phyloP scores from a whole-genome alignment of 2,888 invertebrate genomes.

The Leucania comma region DNA sequence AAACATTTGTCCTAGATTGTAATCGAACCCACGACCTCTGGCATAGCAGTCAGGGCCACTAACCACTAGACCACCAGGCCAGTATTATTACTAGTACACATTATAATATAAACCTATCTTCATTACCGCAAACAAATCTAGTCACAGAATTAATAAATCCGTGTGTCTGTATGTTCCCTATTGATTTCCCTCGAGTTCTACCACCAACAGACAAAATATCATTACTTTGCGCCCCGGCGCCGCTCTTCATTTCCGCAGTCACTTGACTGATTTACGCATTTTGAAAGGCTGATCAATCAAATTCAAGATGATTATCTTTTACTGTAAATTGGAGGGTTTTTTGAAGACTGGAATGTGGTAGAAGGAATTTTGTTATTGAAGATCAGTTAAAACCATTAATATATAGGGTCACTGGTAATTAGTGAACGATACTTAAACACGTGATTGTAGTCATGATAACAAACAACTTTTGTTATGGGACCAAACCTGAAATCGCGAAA shows the following conservation, averaged over 20 bases:
- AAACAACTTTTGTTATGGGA: too few relatives aligned
- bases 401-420: too few relatives aligned
- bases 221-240: slow-evolving; percentile 51
- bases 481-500: too few relatives aligned
- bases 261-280: slow-evolving; percentile 44
- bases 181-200: slow-evolving; percentile 69
- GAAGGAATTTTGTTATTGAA: neutral
- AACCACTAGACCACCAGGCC: too few relatives aligned
- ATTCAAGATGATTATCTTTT: slow-evolving; percentile 41
- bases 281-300: slow-evolving; percentile 55
- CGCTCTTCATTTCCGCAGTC: slow-evolving; percentile 58
- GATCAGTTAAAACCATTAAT: neutral
- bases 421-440: too few relatives aligned
- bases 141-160: slow-evolving; percentile 29
- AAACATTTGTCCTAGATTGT: too few relatives aligned
- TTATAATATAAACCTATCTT: neutral
- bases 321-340: slow-evolving; percentile 15
- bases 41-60: too few relatives aligned
- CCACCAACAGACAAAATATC: slow-evolving; percentile 54
- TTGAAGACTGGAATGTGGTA: neutral
- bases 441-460: too few relatives aligned
- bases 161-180: slow-evolving; percentile 37
- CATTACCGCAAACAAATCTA: slow-evolving; percentile 42
- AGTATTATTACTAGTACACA: too few relatives aligned
- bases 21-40: too few relatives aligned